Evolutionary conservation across 37 sponge, comb jelly and placozoan genomes (phyloP).

Genomic region (Oscarella lobularis): DNA sequence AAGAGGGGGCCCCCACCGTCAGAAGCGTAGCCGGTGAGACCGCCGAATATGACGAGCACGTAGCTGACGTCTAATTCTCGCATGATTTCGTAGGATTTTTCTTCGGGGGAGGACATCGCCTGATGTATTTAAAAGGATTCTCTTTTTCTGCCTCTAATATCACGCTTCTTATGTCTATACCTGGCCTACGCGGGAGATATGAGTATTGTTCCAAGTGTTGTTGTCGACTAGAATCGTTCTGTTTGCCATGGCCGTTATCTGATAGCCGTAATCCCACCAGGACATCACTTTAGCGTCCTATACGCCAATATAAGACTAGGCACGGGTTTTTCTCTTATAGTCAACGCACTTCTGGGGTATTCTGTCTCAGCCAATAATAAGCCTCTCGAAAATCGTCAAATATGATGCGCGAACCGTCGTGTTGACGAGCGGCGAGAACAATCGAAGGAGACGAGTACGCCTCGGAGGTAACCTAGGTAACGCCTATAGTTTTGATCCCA

Average conservation of each 20-base stretch:
- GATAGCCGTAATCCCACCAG: constrained; percentile 99
- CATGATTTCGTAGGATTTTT: constrained; percentile 95
- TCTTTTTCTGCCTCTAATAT: not conserved
- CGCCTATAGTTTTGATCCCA: no score
- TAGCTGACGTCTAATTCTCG: constrained; percentile 93
- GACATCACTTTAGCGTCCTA: constrained; percentile 96
- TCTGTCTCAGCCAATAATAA: constrained; percentile 95
- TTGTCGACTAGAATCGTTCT: constrained; percentile 98
- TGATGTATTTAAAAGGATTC: no score
- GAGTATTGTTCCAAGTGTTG: constrained; percentile 99
- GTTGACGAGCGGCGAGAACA: constrained; percentile 84
- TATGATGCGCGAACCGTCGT: constrained; percentile 87
- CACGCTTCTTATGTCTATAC: constrained; percentile 6
- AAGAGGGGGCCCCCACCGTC: constrained; percentile 45
- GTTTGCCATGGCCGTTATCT: constrained; percentile 99
- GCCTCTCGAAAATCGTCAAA: constrained; percentile 97
- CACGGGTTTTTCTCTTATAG: no score
- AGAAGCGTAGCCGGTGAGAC: constrained; percentile 94
- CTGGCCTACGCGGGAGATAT: constrained; percentile 98
- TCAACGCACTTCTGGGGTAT: constrained; percentile 88
- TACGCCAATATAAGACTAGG: no score
- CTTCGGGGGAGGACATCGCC: constrained; percentile 98
- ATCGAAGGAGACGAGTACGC: constrained; percentile 99
- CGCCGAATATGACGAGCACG: constrained; percentile 96
- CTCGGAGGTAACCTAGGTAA: constrained; percentile 77